These are phyloP conservation scores for Venustoraphidia nigricollis DNA, from an alignment of 2,888 invertebrate species.

Conservation along the genomic window DNA sequence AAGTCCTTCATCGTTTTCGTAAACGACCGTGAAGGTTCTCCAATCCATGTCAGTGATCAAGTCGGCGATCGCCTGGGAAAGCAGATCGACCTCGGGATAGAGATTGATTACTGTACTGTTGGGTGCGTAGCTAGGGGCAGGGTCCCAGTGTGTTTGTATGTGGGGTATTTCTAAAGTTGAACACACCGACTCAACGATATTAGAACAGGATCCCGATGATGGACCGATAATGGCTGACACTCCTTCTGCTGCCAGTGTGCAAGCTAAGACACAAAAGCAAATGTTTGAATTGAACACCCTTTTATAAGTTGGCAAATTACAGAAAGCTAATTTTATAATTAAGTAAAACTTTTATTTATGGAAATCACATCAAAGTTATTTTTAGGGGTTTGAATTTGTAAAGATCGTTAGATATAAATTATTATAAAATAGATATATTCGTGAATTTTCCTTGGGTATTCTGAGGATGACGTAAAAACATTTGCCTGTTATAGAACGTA, in stretches of 20 bases:
- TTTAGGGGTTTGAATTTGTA: too few relatives aligned
- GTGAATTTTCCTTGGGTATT: too few relatives aligned
- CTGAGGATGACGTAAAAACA: too few relatives aligned
- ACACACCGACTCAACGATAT: conserved; percentile 70
- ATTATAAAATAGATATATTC: too few relatives aligned
- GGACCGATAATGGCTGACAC: conserved; percentile 78
- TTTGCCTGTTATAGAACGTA: too few relatives aligned
- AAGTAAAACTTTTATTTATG: too few relatives aligned
- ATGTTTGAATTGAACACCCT: too few relatives aligned
- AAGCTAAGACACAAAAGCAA: conserved; percentile 30
- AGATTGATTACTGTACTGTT: conserved; percentile 38
- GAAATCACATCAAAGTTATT: too few relatives aligned
- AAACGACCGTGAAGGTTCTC: conserved; percentile 62
- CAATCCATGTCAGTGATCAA: conserved; percentile 55
- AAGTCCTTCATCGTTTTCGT: conserved; percentile 62
- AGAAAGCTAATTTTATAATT: too few relatives aligned
- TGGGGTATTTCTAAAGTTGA: conserved; percentile 76
- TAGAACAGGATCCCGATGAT: conserved; percentile 44
- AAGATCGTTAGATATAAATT: too few relatives aligned
- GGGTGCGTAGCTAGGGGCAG: conserved; percentile 24
- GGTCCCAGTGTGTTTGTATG: conserved; percentile 62
- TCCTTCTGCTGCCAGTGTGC: conserved; percentile 39
- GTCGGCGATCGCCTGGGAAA: conserved; percentile 49
- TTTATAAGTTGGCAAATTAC: too few relatives aligned
- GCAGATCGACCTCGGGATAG: conserved; percentile 49